phyloP scores from a whole-genome alignment of 2,113 vertebrate genomes.

The Verasper variegatus region DNA sequence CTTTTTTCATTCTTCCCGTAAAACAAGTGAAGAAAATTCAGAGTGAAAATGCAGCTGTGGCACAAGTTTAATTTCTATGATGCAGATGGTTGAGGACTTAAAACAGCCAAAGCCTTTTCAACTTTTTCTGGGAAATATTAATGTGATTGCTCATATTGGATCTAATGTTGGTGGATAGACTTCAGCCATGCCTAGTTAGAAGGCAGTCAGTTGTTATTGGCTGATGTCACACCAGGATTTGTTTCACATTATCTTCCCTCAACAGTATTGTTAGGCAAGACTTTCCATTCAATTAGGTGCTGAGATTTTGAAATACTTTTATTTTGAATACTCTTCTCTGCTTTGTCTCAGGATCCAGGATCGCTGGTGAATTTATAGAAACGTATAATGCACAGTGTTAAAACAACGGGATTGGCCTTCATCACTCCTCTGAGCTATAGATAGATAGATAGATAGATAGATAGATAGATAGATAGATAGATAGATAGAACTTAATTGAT shows the following conservation, averaged over 20 bases:
- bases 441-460: too few species aligned
- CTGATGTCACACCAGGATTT: conserved; percentile 10
- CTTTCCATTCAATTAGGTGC: too few species aligned
- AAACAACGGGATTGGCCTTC: too few species aligned
- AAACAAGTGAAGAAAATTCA: conserved; percentile 38
- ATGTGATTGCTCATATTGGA: conserved; percentile 22
- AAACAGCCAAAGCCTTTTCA: conserved; percentile 20
- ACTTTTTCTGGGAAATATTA: conserved; percentile 11
- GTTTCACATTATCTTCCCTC: conserved; percentile 20
- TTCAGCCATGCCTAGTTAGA: conserved; percentile 9
- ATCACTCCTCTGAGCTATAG: too few species aligned
- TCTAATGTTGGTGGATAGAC: conserved; percentile 15
- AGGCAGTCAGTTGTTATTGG: neutral
- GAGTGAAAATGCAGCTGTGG: conserved; percentile 7
- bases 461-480: too few species aligned
- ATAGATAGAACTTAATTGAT: too few species aligned
- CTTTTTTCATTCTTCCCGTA: neutral
- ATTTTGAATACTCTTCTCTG: too few species aligned
- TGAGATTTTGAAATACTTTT: too few species aligned
- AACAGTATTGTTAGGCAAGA: neutral
- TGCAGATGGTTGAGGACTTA: conserved; percentile 15
- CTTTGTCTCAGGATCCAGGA: too few species aligned
- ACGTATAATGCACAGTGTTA: too few species aligned
- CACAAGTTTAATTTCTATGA: conserved; percentile 22
- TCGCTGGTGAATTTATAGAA: too few species aligned